Evolutionary conservation across 1,140 invertebrate species (phyloP), one percentile per base, ranked within the genome.

Genomic region (Drosophila tristis): DNA sequence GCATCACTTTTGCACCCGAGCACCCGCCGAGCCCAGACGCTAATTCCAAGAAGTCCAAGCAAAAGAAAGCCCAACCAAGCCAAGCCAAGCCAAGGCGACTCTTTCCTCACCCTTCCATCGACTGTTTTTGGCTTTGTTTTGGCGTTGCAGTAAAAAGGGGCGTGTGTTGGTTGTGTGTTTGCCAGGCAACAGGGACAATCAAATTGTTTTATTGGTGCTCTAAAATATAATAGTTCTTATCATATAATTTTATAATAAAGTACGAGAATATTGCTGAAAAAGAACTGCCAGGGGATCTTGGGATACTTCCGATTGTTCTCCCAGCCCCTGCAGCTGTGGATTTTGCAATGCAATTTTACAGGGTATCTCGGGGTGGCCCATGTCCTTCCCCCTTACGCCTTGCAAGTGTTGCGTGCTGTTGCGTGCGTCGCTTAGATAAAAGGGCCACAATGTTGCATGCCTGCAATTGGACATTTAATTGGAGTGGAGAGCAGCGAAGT

Each of bases 31-130:
- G 29, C 42, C 51, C 43, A 50, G 35, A 25, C 59, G 70, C 70
- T 74, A 74, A 70, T 70, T 70, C 53, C 51, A 15, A 50, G 35
- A 50, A n/a, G 13, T 54, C 57, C 20, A 48, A 35, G 44, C 43
- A 51, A 74, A 72, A 39, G 59, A 74, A 74, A 50, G 59, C 23
- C 23, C 0, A 23, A 4, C 23, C 23, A 25, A 25, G 23, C 2
- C 23, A 23, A 23, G 23, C 71, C 71, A 31, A 35, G 31, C 31
- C 31, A 39, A 13, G 11, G 3, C 3, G 71, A 43, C 53, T 58
- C 49, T 56, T 56, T 9, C 25, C 48, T 31, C 7, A 42, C 35
- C 25, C 9, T 23, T 45, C n/a, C n/a, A 15, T 3, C 25, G 6
- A 31, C 8, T 29, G 45, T 16, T 31, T 25, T 31, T 42, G 43